Conservation (phyloP, 2,113 vertebrate genomes). For the Dipodomys merriami region DNA sequence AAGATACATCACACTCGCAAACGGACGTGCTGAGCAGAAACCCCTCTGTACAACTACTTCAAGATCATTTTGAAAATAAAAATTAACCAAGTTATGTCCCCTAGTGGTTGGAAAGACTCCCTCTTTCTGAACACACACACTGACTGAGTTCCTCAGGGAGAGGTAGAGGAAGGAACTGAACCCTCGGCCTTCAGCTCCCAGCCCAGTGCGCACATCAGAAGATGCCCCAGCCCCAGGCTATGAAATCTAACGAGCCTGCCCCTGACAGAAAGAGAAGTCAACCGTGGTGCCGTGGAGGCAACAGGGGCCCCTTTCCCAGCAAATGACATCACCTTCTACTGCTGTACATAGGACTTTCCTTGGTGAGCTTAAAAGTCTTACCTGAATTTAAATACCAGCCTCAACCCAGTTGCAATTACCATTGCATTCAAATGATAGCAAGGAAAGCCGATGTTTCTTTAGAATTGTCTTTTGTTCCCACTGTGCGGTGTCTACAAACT, state of each 20-base stretch:
- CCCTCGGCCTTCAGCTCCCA: background rate
- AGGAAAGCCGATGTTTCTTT: constrained; percentile 56
- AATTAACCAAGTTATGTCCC: background rate
- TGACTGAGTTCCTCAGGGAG: background rate
- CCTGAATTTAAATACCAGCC: constrained; percentile 49
- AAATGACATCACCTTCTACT: constrained; percentile 5
- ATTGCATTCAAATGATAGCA: constrained; percentile 51
- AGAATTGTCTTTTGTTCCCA: constrained; percentile 65
- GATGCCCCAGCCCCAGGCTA: constrained; percentile 40
- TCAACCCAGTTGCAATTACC: constrained; percentile 47
- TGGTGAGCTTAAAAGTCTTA: constrained; percentile 61
- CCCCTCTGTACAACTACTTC: no score
- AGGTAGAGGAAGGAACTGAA: constrained; percentile 4
- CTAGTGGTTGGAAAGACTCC: background rate
- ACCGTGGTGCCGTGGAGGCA: constrained; percentile 65
- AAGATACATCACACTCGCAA: no score
- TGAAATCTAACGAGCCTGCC: constrained; percentile 55
- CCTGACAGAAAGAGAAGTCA: constrained; percentile 51
- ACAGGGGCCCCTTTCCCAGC: constrained; percentile 77
- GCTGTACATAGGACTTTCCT: constrained; percentile 5
- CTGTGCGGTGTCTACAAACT: constrained; percentile 12
- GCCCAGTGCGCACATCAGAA: constrained; percentile 15
- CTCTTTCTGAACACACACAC: background rate
- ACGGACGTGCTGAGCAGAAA: no score
- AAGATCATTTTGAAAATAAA: no score